Conservation (phyloP, 2,888 invertebrate species). For the Morinoia aosen region DNA sequence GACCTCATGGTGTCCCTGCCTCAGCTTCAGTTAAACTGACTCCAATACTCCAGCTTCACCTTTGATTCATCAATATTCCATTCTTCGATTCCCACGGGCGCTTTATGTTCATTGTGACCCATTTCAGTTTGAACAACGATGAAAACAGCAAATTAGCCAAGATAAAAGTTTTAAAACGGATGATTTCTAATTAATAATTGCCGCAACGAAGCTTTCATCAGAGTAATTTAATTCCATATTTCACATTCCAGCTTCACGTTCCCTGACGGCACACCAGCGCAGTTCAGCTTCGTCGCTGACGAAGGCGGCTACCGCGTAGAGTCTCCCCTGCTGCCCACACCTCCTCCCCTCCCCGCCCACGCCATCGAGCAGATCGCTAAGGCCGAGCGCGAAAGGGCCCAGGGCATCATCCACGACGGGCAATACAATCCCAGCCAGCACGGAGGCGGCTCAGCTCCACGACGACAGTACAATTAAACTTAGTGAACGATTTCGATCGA, state of each 20-base stretch:
- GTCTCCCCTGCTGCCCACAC: conserved; percentile 63
- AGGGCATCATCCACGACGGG: conserved; percentile 54
- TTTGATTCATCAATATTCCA: too few relatives aligned
- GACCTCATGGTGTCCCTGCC: too few relatives aligned
- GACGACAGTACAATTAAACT: conserved; percentile 46
- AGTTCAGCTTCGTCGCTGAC: conserved; percentile 66
- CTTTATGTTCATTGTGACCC: too few relatives aligned
- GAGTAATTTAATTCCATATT: too few relatives aligned
- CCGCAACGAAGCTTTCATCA: too few relatives aligned
- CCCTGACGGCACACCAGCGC: conserved; percentile 66
- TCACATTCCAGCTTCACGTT: conserved; percentile 61
- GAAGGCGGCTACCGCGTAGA: conserved; percentile 64
- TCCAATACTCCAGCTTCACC: too few relatives aligned
- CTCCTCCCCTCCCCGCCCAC: conserved; percentile 62
- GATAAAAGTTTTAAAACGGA: too few relatives aligned
- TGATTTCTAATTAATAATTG: too few relatives aligned
- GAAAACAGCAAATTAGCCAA: too few relatives aligned
- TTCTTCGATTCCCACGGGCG: too few relatives aligned
- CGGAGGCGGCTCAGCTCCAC: conserved; percentile 29
- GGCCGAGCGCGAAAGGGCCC: conserved; percentile 58
- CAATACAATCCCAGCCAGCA: conserved; percentile 46
- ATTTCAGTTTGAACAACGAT: too few relatives aligned
- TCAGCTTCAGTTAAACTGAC: too few relatives aligned
- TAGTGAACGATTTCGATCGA: not conserved
- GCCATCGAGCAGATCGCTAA: conserved; percentile 63